Conservation (phyloP, 2,113 vertebrate genomes). For the Rattus rattus region DNA sequence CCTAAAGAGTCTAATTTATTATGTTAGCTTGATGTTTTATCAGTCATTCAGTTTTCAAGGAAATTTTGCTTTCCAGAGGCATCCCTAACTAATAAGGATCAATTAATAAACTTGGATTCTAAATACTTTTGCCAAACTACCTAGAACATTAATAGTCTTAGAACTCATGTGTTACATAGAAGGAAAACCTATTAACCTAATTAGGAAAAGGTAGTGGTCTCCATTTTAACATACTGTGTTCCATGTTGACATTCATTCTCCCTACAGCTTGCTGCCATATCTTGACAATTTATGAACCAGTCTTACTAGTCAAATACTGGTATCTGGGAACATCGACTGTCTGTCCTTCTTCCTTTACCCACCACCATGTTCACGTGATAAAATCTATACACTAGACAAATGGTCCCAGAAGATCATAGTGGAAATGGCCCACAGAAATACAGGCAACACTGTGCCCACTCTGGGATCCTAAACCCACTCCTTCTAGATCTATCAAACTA, state of each 20-base stretch:
- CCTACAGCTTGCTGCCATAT: not conserved
- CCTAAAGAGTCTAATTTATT: not conserved
- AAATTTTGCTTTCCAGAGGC: not conserved
- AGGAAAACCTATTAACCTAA: not conserved
- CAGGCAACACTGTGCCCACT: not conserved
- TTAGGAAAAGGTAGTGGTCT: not conserved
- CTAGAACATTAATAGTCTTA: not conserved
- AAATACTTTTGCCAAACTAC: not conserved
- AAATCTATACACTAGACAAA: not conserved
- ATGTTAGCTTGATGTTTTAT: not conserved
- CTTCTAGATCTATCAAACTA: not conserved
- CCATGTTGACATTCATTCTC: not conserved
- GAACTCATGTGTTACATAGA: not conserved
- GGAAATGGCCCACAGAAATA: not conserved
- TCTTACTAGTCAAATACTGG: not conserved
- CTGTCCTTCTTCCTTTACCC: not conserved
- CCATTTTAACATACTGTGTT: not conserved
- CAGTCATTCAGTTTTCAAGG: not conserved
- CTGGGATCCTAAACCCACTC: not conserved
- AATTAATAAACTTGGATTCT: conserved; percentile 1
- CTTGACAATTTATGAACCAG: not conserved
- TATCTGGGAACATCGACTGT: not conserved
- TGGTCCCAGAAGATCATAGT: not conserved
- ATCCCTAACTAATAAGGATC: not conserved
- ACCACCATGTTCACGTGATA: not conserved